Evolutionary conservation across 2,113 vertebrate species (phyloP).

Genomic region (Pseudopodoces humilis): DNA sequence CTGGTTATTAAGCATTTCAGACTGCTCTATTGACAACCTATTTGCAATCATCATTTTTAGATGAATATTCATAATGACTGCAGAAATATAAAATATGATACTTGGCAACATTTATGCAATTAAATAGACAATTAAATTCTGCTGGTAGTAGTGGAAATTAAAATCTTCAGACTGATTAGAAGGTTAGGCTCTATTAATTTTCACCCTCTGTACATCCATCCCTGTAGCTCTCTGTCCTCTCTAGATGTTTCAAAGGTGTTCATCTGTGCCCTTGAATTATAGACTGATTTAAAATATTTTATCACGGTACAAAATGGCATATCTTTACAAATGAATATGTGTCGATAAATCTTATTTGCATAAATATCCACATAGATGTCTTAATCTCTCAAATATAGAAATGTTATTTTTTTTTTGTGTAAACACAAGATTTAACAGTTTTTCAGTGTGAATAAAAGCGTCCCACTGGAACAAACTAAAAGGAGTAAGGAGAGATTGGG

Average conservation of each 20-base stretch:
- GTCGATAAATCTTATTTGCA: slow-evolving; percentile 15
- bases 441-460: neutral
- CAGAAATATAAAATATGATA: slow-evolving; percentile 3
- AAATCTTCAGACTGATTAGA: slow-evolving; percentile 60
- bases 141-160: slow-evolving; percentile 43
- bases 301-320: neutral
- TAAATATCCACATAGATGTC: neutral
- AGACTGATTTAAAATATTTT: neutral
- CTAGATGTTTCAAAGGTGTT: slow-evolving; percentile 22
- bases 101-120: slow-evolving; percentile 53
- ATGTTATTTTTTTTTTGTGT: neutral
- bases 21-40: slow-evolving; percentile 53
- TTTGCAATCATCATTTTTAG: slow-evolving; percentile 28
- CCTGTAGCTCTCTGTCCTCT: slow-evolving; percentile 3
- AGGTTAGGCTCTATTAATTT: slow-evolving; percentile 37
- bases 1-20: slow-evolving; percentile 34
- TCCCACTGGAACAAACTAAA: neutral
- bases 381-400: neutral
- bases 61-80: slow-evolving; percentile 51
- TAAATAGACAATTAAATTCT: slow-evolving; percentile 58
- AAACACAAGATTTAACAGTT: neutral
- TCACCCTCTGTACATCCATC: neutral
- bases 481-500: neutral
- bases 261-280: neutral
- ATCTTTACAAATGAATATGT: neutral